phyloP scores from a whole-genome alignment of 2,113 vertebrate genomes.

The Nyctereutes procyonoides region DNA sequence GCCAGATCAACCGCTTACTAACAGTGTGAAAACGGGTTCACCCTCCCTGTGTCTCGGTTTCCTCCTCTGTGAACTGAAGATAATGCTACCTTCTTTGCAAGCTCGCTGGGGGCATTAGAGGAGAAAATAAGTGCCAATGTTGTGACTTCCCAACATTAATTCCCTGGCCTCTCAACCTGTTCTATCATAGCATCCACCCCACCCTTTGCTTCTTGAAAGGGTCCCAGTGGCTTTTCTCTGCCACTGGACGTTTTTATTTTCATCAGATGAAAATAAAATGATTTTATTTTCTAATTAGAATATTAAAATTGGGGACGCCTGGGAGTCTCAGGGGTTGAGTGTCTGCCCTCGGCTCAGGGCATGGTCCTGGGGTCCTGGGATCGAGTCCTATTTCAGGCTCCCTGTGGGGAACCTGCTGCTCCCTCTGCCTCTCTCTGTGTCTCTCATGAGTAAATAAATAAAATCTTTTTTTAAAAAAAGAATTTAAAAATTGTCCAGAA shows the following conservation, averaged over 20 bases:
- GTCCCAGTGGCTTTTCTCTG: not conserved
- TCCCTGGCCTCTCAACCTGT: not conserved
- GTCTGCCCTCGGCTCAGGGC: no score
- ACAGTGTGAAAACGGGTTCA: not conserved
- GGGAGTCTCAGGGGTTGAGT: no score
- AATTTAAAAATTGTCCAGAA: not conserved
- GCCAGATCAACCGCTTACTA: not conserved
- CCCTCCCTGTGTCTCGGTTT: not conserved
- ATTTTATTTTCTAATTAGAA: not conserved
- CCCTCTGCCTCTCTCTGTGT: no score
- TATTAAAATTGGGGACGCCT: not conserved
- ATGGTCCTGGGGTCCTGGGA: no score
- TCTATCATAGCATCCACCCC: not conserved
- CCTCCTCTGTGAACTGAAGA: not conserved
- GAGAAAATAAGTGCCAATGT: not conserved
- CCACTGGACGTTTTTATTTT: not conserved
- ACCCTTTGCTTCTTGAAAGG: not conserved
- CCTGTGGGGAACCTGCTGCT: no score
- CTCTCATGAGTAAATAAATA: no score
- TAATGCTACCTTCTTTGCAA: not conserved
- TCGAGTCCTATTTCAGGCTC: no score
- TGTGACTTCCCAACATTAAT: not conserved
- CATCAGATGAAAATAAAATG: not conserved
- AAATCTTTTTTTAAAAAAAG: no score
- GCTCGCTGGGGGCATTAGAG: not conserved